These are phyloP conservation scores for Drosophila nigromelanica DNA, from an alignment of 1,140 invertebrate species.

Conservation along the genomic window DNA sequence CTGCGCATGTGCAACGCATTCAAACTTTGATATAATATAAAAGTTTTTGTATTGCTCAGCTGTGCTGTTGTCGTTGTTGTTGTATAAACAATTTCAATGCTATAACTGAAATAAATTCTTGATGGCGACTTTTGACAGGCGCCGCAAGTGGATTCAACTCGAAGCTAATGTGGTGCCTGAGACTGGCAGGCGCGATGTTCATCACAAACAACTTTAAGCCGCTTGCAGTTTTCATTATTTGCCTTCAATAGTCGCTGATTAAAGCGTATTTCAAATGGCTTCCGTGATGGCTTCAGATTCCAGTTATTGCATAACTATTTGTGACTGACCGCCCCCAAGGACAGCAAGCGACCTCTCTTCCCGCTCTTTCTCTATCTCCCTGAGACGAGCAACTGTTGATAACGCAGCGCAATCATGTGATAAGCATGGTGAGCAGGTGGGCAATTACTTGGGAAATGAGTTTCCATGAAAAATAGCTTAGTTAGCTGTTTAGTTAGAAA, in stretches of 20 bases:
- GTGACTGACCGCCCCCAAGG: slow-evolving; percentile 37
- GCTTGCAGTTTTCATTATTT: slow-evolving; percentile 49
- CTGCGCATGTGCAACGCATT: slow-evolving; percentile 77
- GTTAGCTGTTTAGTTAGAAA: not conserved
- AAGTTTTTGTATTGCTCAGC: slow-evolving; percentile 19
- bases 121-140: slow-evolving; percentile 72
- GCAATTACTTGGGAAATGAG: not conserved
- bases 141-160: slow-evolving; percentile 35
- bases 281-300: slow-evolving; percentile 61
- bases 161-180: slow-evolving; percentile 9
- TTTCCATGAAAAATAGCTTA: not conserved
- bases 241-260: slow-evolving; percentile 61
- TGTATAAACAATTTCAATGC: slow-evolving; percentile 68
- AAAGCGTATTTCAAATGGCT: slow-evolving; percentile 55
- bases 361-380: not conserved
- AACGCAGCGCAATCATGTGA: not conserved
- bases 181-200: slow-evolving; percentile 31
- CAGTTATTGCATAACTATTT: slow-evolving; percentile 46
- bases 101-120: slow-evolving; percentile 70
- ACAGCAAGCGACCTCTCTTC: not conserved
- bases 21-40: slow-evolving; percentile 72
- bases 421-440: not conserved
- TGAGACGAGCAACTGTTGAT: not conserved
- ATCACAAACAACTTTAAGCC: slow-evolving; percentile 47
- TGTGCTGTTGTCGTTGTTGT: slow-evolving; percentile 18